phyloP scores from a whole-genome alignment of 2,797 vertebrate genomes.

The Cacajao melanocephalus region DNA sequence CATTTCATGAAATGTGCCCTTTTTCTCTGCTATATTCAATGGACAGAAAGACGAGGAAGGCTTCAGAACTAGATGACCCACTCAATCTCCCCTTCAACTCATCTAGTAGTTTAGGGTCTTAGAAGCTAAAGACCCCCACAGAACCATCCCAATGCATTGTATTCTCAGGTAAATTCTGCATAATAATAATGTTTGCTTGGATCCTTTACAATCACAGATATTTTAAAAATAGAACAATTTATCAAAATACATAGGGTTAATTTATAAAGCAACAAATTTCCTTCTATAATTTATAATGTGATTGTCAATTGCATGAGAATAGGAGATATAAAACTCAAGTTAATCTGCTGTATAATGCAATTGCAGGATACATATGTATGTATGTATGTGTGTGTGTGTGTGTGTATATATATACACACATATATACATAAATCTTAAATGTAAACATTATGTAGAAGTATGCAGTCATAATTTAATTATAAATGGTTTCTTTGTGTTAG shows the following conservation, averaged over 20 bases:
- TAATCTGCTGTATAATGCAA: not conserved
- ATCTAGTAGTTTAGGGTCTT: not conserved
- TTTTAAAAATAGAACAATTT: not conserved
- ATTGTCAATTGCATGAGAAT: not conserved
- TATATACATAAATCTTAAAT: not conserved
- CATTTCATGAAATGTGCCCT: not conserved
- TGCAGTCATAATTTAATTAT: not conserved
- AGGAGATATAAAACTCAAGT: not conserved
- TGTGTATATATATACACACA: rapidly evolving
- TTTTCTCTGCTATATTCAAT: not conserved
- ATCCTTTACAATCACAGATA: not conserved
- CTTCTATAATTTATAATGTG: not conserved
- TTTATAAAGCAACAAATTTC: not conserved
- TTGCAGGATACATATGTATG: not conserved
- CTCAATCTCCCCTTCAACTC: not conserved
- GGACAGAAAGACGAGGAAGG: not conserved
- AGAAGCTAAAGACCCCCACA: not conserved
- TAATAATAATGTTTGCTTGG: not conserved
- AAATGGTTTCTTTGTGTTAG: not conserved
- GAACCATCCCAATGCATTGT: not conserved
- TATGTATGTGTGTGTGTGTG: too few species aligned
- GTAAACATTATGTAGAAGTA: not conserved
- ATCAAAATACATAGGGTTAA: not conserved
- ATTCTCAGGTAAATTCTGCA: not conserved
- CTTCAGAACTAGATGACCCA: not conserved